A percentile compares a stretch with the other conserved stretches of the same genome.
Conservation (phyloP, 2,888 invertebrate species). For the Nymphalis c-album region DNA sequence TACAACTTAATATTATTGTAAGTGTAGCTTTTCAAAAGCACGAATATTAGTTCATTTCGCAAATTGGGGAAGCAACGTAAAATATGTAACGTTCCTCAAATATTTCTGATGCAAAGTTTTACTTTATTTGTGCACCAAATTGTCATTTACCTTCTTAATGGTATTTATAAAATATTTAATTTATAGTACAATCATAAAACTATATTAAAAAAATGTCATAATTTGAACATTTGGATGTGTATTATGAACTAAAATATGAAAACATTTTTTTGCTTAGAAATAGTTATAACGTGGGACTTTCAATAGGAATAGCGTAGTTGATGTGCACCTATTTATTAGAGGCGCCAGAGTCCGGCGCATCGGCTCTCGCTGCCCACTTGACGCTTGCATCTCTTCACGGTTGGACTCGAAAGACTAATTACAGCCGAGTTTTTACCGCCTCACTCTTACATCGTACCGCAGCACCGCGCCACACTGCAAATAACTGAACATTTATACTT, state of each 20-base stretch:
- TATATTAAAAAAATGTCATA: too few species aligned
- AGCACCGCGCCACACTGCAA: constrained; percentile 54
- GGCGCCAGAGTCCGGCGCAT: constrained; percentile 46
- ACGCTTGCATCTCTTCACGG: constrained; percentile 61
- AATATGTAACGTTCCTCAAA: too few species aligned
- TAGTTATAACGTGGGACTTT: constrained; percentile 1
- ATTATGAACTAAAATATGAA: not conserved
- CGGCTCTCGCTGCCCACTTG: constrained; percentile 51
- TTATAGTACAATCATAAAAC: too few species aligned
- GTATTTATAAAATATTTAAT: too few species aligned
- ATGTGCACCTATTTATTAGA: constrained; percentile 19
- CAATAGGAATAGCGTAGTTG: constrained; percentile 7
- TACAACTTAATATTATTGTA: too few species aligned
- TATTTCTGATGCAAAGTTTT: too few species aligned
- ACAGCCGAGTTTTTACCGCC: constrained; percentile 56
- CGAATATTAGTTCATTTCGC: too few species aligned
- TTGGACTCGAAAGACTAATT: constrained; percentile 72
- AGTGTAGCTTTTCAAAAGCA: too few species aligned
- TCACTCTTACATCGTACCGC: constrained; percentile 60
- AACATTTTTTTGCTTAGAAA: constrained; percentile 13
- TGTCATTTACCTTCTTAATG: too few species aligned
- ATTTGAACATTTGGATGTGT: too few species aligned
- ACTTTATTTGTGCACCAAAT: too few species aligned
- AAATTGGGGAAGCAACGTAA: too few species aligned
- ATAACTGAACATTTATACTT: constrained; percentile 38